Base-by-base conservation (phyloP, 2,113 vertebrate species). In the Bolborhynchus lineola region DNA sequence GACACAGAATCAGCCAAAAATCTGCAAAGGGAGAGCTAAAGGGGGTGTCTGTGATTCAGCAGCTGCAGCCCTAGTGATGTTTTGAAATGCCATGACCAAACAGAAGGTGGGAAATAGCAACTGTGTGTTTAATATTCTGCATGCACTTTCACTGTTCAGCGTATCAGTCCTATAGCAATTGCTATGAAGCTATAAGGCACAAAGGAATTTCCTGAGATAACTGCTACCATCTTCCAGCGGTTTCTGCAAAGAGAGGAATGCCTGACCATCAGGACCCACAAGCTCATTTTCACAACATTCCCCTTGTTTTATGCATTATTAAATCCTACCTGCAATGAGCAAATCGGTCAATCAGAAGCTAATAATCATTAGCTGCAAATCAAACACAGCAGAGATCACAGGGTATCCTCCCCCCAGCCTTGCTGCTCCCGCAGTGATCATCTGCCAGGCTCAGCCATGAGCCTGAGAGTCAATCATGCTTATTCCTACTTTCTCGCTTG, bases 41-140 rank as follows among this genome's bases (percentile, higher is more conserved):
- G 35, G 49, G 55, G 55, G 71, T 5, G 7, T 20, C 59, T 49
- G 52, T 62, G 76, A 46, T 60, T 26, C 68, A 26, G 70, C 46
- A 78, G 28, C 55, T 57, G 59, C 46, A 79, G 37, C 28, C 20
- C 89, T 55, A 41, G 67, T 72, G 50, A 57, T 26, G 9, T 28
- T 24, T 53, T 53, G 37, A 93, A 47, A 68, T 76, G 67, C 60
- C 37, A 41, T 2, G 18, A 81, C 77, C 74, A 91, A 79, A 65
- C 65, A 82, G 41, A 82, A 94, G 86, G 82, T 35, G 49, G 46
- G 80, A 84, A 72, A 60, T 15, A 74, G 70, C 46, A 89, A 55
- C 42, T 7, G 17, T 1, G 5, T 47, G 60, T 31, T 72, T 83
- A n/a, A 31, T 28, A 90, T 84, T 84, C 71, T 44, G 74, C 63